Conservation (phyloP, 2,113 vertebrate genomes). For the Agelaius phoeniceus region DNA sequence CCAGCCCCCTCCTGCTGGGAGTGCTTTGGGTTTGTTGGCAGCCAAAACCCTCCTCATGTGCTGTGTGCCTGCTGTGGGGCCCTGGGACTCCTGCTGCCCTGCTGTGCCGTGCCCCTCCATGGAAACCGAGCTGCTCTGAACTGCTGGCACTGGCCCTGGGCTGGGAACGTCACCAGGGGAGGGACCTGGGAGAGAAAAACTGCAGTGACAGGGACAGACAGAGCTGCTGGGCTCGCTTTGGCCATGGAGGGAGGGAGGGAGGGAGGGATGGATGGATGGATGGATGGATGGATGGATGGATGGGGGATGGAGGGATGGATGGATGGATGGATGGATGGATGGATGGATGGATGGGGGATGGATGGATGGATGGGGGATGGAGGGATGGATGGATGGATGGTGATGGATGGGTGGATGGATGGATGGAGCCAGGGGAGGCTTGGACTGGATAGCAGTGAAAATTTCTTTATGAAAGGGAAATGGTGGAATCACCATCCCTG, state of each 20-base stretch:
- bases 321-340: too few species aligned
- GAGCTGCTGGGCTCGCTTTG: background rate
- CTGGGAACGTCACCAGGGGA: background rate
- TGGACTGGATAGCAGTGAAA: too few species aligned
- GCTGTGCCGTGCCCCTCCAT: background rate
- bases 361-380: background rate
- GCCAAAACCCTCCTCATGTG: background rate
- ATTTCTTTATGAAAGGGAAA: too few species aligned
- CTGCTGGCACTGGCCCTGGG: background rate
- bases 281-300: too few species aligned
- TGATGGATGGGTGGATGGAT: too few species aligned
- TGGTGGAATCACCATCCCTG: too few species aligned
- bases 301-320: too few species aligned
- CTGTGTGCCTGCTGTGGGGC: background rate
- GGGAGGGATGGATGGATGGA: too few species aligned
- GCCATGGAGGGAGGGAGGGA: background rate
- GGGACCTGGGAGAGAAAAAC: background rate
- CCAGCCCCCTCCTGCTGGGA: background rate
- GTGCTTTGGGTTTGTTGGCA: background rate
- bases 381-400: background rate
- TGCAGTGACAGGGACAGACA: background rate
- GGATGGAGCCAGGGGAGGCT: too few species aligned
- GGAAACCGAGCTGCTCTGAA: background rate
- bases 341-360: too few species aligned
- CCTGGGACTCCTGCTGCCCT: background rate